Percentiles rank a stretch among this genome's conserved stretches.
Evolutionary conservation across 2,113 vertebrate genomes (phyloP).

Genomic region (Chionis minor): DNA sequence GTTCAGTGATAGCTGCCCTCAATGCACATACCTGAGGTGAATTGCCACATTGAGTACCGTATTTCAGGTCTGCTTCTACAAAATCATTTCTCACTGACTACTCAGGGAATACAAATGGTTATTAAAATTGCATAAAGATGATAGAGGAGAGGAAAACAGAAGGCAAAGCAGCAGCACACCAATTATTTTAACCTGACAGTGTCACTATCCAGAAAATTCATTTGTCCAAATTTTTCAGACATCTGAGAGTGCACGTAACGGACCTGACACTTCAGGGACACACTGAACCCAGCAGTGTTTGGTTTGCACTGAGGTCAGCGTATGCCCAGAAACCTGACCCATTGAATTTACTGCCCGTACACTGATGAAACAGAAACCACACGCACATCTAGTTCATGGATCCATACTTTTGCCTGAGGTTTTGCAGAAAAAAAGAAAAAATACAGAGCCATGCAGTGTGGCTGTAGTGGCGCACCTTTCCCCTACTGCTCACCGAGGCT

Average conservation of each 20-base stretch:
- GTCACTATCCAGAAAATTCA: background rate
- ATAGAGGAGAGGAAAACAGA: background rate
- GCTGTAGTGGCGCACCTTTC: background rate
- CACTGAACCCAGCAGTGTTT: background rate
- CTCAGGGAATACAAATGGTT: background rate
- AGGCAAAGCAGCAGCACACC: background rate
- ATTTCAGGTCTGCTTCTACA: background rate
- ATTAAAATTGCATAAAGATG: background rate
- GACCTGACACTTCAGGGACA: background rate
- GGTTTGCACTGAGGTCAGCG: background rate
- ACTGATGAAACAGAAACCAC: background rate
- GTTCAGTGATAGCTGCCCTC: background rate
- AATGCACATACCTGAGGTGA: background rate
- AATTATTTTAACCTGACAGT: background rate
- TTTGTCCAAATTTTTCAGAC: background rate
- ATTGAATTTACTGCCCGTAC: background rate
- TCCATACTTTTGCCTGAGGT: background rate
- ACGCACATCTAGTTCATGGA: background rate
- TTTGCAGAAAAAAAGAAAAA: background rate
- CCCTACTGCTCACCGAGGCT: background rate
- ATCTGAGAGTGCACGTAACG: rapidly evolving
- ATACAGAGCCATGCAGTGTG: background rate
- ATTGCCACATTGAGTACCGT: background rate
- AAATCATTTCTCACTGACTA: background rate
- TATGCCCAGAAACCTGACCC: background rate